Conservation (phyloP, 2,797 vertebrate genomes). For the Cossypha niveicapilla region DNA sequence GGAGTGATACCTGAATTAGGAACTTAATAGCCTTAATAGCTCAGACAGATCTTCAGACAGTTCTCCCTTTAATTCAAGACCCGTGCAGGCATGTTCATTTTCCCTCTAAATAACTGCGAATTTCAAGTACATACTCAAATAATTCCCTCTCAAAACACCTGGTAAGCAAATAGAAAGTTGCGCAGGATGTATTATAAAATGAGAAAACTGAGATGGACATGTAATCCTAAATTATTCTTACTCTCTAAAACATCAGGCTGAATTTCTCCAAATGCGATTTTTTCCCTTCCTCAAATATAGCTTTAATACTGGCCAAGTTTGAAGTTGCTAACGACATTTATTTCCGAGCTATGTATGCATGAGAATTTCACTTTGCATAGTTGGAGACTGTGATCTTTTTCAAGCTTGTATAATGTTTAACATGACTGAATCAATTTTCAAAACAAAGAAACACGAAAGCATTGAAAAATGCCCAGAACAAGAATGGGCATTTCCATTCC, state of each 20-base stretch:
- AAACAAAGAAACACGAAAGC: constrained; percentile 34
- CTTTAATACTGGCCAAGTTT: constrained; percentile 46
- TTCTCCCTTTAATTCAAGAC: not conserved
- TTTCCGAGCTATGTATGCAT: constrained; percentile 17
- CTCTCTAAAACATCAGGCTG: not conserved
- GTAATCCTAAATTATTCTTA: constrained; percentile 17
- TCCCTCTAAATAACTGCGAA: not conserved
- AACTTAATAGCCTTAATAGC: not conserved
- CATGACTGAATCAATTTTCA: constrained; percentile 44
- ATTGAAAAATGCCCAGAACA: constrained; percentile 32
- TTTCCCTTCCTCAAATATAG: constrained; percentile 1
- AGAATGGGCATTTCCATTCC: constrained; percentile 37
- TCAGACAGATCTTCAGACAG: not conserved
- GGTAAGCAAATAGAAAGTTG: not conserved
- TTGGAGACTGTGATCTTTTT: constrained; percentile 45
- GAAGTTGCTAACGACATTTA: constrained; percentile 47
- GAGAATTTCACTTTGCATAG: constrained; percentile 26
- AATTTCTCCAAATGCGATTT: constrained; percentile 21
- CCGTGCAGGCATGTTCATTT: not conserved
- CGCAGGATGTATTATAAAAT: not conserved
- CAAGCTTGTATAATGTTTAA: constrained; percentile 40
- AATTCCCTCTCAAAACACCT: not conserved
- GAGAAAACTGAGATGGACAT: constrained; percentile 19
- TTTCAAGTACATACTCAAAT: not conserved
- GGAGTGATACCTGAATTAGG: not conserved